phyloP scores from a whole-genome alignment of 2,888 invertebrate species.

The Malthinus flaveolus region DNA sequence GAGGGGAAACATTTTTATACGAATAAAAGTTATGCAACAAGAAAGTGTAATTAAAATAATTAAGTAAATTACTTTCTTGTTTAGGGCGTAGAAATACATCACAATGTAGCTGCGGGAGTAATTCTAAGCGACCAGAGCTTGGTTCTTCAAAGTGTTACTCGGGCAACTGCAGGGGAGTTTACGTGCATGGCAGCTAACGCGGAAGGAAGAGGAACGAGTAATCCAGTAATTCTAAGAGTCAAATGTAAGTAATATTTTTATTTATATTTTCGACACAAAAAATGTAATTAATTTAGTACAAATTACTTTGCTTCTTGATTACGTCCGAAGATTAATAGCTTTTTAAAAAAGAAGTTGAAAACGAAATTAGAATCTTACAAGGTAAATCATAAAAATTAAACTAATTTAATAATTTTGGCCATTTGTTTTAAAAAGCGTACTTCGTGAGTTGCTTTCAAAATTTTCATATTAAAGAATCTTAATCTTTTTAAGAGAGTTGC shows the following conservation, averaged over 20 bases:
- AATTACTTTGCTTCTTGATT: too few species aligned
- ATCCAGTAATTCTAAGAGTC: constrained; percentile 69
- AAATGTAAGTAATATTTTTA: constrained; percentile 64
- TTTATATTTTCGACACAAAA: background rate
- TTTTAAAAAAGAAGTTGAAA: too few species aligned
- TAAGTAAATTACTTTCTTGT: constrained; percentile 31
- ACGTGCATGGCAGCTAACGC: constrained; percentile 84
- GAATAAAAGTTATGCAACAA: background rate
- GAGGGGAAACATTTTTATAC: too few species aligned
- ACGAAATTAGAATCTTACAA: too few species aligned
- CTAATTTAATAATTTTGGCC: too few species aligned
- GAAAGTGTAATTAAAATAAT: background rate
- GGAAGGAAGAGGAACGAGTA: constrained; percentile 79
- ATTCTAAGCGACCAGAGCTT: constrained; percentile 85
- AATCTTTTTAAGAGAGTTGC: too few species aligned
- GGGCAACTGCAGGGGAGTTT: constrained; percentile 84
- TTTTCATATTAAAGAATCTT: too few species aligned
- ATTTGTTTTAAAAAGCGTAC: too few species aligned
- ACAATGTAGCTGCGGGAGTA: constrained; percentile 79
- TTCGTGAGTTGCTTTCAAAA: too few species aligned
- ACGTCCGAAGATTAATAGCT: too few species aligned
- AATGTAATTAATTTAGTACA: too few species aligned
- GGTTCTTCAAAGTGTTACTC: constrained; percentile 81
- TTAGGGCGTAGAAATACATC: constrained; percentile 80
- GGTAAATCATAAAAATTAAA: too few species aligned